Conservation (phyloP, 2,888 invertebrate species). For the Platerodrilus igneus region DNA sequence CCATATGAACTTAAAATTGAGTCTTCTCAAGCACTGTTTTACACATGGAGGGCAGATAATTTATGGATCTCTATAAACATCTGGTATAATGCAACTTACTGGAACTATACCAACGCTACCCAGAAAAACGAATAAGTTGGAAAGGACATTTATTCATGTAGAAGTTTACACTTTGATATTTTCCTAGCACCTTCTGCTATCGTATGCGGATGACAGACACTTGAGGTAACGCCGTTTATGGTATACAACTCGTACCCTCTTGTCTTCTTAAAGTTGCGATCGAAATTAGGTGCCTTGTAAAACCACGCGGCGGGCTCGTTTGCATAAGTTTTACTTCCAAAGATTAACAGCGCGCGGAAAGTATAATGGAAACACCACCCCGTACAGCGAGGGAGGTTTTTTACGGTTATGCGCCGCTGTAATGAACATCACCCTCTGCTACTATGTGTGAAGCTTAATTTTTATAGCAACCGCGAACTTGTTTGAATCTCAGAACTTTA, state of each 20-base stretch:
- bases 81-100: too few species aligned
- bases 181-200: too few species aligned
- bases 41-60: too few species aligned
- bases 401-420: slow-evolving; percentile 45
- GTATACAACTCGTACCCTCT: slow-evolving; percentile 39
- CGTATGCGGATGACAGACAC: slow-evolving; percentile 40
- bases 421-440: slow-evolving; percentile 42
- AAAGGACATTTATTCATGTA: too few species aligned
- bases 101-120: too few species aligned
- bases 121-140: too few species aligned
- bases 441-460: slow-evolving; percentile 45
- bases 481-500: slow-evolving; percentile 43
- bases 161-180: too few species aligned
- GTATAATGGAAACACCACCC: slow-evolving; percentile 45
- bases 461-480: slow-evolving; percentile 42
- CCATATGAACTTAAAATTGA: too few species aligned
- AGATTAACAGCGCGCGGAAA: slow-evolving; percentile 48
- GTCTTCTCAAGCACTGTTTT: too few species aligned
- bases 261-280: slow-evolving; percentile 23
- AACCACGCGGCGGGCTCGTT: slow-evolving; percentile 49
- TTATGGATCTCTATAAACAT: too few species aligned
- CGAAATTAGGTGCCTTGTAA: slow-evolving; percentile 48
- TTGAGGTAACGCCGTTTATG: slow-evolving; percentile 37
- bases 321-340: slow-evolving; percentile 50
- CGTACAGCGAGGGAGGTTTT: slow-evolving; percentile 34